Conservation (phyloP, 2,113 vertebrate genomes). For the Aix galericulata region DNA sequence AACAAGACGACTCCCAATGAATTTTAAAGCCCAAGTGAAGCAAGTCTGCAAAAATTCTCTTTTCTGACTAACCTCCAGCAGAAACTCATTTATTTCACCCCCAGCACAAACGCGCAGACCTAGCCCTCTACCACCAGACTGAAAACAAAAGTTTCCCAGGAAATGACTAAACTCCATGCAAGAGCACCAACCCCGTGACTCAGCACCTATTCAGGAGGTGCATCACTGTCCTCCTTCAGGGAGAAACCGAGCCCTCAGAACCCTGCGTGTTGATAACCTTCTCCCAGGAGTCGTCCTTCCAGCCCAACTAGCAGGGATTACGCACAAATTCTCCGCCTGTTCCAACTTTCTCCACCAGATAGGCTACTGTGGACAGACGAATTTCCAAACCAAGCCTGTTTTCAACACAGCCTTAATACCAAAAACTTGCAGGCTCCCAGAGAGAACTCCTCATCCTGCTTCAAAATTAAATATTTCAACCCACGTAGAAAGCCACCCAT, state of each 20-base stretch:
- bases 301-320: not conserved
- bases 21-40: not conserved
- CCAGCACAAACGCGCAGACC: fast-evolving
- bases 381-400: not conserved
- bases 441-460: not conserved
- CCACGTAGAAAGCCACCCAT: fast-evolving
- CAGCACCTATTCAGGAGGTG: not conserved
- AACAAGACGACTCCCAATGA: not conserved
- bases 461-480: fast-evolving
- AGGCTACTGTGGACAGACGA: fast-evolving
- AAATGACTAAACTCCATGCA: not conserved
- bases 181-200: slow-evolving; percentile 6
- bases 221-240: not conserved
- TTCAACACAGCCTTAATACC: not conserved
- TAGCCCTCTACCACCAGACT: not conserved
- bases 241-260: fast-evolving
- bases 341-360: not conserved
- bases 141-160: not conserved
- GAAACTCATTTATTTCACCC: not conserved
- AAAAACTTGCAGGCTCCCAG: not conserved
- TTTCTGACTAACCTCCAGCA: not conserved
- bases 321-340: not conserved
- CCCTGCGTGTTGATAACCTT: not conserved
- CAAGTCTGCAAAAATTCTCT: not conserved
- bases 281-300: not conserved